These are phyloP conservation scores for Lycophotia porphyrea DNA, from an alignment of 2,888 invertebrate genomes.

Conservation along the genomic window DNA sequence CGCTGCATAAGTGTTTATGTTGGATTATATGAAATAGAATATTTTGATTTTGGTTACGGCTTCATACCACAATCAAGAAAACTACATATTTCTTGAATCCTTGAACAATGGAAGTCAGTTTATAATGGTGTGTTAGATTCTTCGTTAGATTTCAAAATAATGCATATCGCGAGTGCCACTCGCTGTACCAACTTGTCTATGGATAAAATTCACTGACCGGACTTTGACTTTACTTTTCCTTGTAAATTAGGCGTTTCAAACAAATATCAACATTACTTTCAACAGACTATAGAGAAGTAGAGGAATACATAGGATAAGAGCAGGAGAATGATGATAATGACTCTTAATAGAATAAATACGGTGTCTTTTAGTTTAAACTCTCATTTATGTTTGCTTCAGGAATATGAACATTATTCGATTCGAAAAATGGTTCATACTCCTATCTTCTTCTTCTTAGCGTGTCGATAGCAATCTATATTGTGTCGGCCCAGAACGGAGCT, in stretches of 20 bases:
- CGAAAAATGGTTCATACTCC: not conserved
- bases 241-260: not conserved
- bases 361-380: not conserved
- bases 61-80: not conserved
- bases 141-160: too few relatives aligned
- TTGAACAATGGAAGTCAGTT: not conserved
- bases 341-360: not conserved
- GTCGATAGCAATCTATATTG: too few relatives aligned
- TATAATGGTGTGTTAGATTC: not conserved
- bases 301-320: too few relatives aligned
- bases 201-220: not conserved
- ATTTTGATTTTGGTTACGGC: not conserved
- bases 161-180: not conserved
- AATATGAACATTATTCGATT: not conserved
- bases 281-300: too few relatives aligned
- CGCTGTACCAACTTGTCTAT: not conserved
- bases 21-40: not conserved
- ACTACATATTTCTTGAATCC: too few relatives aligned
- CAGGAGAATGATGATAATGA: too few relatives aligned
- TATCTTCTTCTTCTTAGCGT: too few relatives aligned
- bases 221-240: not conserved
- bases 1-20: not conserved
- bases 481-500: too few relatives aligned
- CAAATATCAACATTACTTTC: not conserved
- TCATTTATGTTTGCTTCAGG: not conserved